Evolutionary conservation across 2,113 vertebrate species (phyloP).

Genomic region (Condylura cristata): DNA sequence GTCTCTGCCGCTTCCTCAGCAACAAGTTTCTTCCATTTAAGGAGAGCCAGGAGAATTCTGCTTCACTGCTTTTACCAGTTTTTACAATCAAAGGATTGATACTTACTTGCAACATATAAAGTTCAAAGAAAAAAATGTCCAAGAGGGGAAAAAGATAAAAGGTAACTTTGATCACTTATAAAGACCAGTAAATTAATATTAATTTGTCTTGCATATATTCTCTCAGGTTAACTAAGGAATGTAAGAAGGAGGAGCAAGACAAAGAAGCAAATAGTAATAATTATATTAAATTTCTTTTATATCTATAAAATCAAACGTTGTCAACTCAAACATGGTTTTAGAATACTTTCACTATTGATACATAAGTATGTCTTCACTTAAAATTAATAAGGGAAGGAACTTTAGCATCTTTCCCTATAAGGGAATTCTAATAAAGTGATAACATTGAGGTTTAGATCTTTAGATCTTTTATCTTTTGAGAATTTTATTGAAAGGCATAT

Average conservation of each 20-base stretch:
- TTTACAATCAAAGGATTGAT: neutral
- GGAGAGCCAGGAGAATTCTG: conserved; percentile 19
- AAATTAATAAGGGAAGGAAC: neutral
- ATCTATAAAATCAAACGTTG: conserved; percentile 31
- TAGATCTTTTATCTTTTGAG: neutral
- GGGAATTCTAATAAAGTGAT: conserved; percentile 31
- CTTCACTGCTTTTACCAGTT: neutral
- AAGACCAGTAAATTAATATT: neutral
- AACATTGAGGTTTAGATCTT: conserved; percentile 17
- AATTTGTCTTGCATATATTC: conserved; percentile 12
- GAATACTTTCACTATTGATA: conserved; percentile 1
- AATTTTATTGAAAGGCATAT: neutral
- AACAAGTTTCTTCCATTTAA: neutral
- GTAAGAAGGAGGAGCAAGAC: conserved; percentile 5
- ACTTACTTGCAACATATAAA: conserved; percentile 34
- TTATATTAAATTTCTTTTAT: conserved; percentile 4
- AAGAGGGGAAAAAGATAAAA: neutral
- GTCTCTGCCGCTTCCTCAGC: neutral
- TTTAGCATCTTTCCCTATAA: neutral
- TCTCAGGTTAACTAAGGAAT: neutral
- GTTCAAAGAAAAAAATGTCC: neutral
- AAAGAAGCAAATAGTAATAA: conserved; percentile 30
- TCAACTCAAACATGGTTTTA: conserved; percentile 29
- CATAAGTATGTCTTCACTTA: neutral
- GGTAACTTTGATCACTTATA: neutral